phyloP scores from a whole-genome alignment of 2,888 invertebrate species.

The Lycocerus yunnanus region DNA sequence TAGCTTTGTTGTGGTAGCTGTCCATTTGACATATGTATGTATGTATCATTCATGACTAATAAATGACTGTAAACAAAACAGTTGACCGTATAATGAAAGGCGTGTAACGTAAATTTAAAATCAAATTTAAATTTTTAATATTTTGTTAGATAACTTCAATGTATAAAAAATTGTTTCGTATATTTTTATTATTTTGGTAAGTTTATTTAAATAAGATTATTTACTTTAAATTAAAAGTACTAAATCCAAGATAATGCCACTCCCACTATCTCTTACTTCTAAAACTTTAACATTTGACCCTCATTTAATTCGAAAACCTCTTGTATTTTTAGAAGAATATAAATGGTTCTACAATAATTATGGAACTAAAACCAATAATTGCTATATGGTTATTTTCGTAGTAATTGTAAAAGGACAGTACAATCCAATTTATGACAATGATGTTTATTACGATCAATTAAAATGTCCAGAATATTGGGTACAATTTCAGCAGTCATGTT shows the following conservation, averaged over 20 bases:
- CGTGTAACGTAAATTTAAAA: not conserved
- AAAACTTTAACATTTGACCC: not conserved
- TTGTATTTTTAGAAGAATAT: not conserved
- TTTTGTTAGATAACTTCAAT: not conserved
- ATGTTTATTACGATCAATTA: constrained; percentile 47
- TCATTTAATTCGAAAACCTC: not conserved
- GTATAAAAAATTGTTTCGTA: not conserved
- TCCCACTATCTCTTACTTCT: not conserved
- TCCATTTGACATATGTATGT: not conserved
- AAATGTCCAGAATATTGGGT: constrained; percentile 88
- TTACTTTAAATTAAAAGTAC: not conserved
- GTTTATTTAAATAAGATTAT: not conserved
- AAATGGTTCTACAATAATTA: not conserved
- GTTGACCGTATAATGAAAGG: not conserved
- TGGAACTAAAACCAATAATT: not conserved
- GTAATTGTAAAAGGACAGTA: constrained; percentile 12
- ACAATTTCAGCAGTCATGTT: constrained; percentile 81
- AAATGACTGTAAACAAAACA: not conserved
- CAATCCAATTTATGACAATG: constrained; percentile 31
- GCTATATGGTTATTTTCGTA: not conserved
- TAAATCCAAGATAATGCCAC: not conserved
- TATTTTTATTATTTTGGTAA: not conserved
- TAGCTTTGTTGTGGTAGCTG: too few relatives aligned
- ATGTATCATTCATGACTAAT: not conserved
- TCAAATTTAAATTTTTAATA: not conserved